Evolutionary conservation across 2,888 invertebrate species (phyloP).

Genomic region (Yponomeuta plumbellus): DNA sequence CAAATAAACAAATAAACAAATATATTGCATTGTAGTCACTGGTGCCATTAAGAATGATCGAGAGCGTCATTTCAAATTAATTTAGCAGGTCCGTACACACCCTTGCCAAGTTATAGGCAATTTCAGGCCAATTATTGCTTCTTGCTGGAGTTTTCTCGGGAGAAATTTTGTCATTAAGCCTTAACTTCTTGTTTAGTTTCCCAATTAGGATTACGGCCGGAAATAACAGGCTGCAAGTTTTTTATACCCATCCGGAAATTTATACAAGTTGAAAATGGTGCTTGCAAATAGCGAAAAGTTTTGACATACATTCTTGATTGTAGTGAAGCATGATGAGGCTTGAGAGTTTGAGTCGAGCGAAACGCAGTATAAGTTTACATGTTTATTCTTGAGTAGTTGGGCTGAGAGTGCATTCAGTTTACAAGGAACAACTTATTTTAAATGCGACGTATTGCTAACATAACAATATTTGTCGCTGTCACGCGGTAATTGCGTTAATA

Average conservation of each 20-base stretch:
- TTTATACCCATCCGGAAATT: not conserved
- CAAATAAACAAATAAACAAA: too few relatives aligned
- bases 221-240: not conserved
- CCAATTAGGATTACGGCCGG: not conserved
- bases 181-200: not conserved
- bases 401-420: too few relatives aligned
- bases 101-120: conserved; percentile 2
- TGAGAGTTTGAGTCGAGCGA: too few relatives aligned
- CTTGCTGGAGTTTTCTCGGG: not conserved
- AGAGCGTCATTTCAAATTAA: not conserved
- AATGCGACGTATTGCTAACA: too few relatives aligned
- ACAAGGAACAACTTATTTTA: too few relatives aligned
- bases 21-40: conserved; percentile 23
- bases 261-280: not conserved
- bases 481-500: too few relatives aligned
- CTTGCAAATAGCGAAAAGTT: too few relatives aligned
- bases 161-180: not conserved
- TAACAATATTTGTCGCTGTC: too few relatives aligned
- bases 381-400: too few relatives aligned
- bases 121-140: conserved; percentile 5
- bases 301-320: too few relatives aligned
- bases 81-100: not conserved
- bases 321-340: too few relatives aligned
- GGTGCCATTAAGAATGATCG: conserved; percentile 4
- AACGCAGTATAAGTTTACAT: too few relatives aligned